Evolutionary conservation across 1,140 invertebrate species (phyloP).

Genomic region (Lepidotrigona ventralis): DNA sequence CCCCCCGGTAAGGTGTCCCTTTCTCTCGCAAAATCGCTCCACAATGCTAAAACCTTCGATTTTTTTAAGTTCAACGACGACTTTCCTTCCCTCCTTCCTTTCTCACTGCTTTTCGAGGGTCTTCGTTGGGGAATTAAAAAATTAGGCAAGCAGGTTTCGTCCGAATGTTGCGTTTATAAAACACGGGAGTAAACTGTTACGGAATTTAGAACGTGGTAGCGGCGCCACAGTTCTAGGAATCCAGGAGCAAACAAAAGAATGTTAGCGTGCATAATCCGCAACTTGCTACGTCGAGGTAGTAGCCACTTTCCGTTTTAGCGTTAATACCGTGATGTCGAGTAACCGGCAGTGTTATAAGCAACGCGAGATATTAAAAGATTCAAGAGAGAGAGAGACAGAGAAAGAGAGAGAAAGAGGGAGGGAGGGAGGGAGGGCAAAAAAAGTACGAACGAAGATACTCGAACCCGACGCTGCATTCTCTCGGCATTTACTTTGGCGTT

Average conservation of each 20-base stretch:
- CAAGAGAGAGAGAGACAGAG: background rate
- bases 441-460: background rate
- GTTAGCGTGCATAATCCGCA: slow-evolving; percentile 21
- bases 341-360: background rate
- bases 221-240: background rate
- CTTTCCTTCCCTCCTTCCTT: background rate
- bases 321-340: slow-evolving; percentile 26
- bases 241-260: slow-evolving; percentile 25
- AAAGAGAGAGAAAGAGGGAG: too few species aligned
- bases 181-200: background rate
- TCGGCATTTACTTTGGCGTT: background rate
- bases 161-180: background rate
- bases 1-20: too few species aligned
- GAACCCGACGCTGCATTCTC: background rate
- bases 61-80: background rate
- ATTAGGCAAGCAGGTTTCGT: background rate
- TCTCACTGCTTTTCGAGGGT: too few species aligned
- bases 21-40: background rate
- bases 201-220: background rate
- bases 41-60: background rate
- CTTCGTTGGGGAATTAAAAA: background rate
- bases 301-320: slow-evolving; percentile 27
- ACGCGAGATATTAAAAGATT: slow-evolving; percentile 20
- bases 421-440: too few species aligned
- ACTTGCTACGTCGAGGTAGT: slow-evolving; percentile 6